Conservation (phyloP, 1,140 invertebrate genomes). For the Euura lappo region DNA sequence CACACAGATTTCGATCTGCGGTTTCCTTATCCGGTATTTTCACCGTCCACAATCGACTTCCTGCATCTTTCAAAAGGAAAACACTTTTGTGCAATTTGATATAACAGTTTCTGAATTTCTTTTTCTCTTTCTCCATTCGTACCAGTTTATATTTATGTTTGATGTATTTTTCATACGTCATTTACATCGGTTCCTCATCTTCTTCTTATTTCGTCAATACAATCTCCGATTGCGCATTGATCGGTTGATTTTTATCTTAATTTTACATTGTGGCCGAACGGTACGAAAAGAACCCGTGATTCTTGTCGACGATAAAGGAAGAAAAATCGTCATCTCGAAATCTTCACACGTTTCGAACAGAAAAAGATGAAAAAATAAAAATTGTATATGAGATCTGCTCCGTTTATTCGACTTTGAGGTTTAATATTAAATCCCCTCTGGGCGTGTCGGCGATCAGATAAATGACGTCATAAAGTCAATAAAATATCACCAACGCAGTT, state of each 20-base stretch:
- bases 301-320: not conserved
- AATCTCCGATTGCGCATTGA: not conserved
- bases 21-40: not conserved
- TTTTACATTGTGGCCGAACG: not conserved
- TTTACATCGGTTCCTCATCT: not conserved
- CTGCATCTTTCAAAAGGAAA: not conserved
- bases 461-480: constrained; percentile 19
- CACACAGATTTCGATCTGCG: not conserved
- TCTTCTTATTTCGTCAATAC: not conserved
- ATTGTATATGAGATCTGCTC: too few species aligned
- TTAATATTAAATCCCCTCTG: constrained; percentile 25
- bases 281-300: not conserved
- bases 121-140: not conserved
- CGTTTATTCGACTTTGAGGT: too few species aligned
- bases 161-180: not conserved
- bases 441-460: constrained; percentile 12
- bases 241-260: not conserved
- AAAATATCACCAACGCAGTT: not conserved
- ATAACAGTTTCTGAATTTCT: not conserved
- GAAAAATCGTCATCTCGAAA: not conserved
- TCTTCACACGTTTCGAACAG: too few species aligned
- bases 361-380: too few species aligned
- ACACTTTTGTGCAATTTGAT: not conserved
- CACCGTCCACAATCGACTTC: not conserved
- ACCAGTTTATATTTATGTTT: too few species aligned